Evolutionary conservation across 2,797 vertebrate species (phyloP).

Genomic region (Galagoides demidoff): DNA sequence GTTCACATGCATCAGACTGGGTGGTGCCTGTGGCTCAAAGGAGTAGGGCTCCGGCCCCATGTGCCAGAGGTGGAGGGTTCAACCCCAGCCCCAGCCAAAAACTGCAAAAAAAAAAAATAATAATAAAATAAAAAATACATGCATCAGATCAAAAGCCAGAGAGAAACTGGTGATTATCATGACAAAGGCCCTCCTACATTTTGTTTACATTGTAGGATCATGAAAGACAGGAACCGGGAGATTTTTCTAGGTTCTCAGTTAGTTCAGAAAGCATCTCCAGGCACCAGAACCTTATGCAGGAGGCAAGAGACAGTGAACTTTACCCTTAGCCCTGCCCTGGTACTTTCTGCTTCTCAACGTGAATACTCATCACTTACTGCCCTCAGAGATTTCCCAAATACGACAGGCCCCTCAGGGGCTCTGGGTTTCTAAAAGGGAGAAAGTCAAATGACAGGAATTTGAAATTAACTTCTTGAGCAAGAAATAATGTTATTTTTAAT

Average conservation of each 20-base stretch:
- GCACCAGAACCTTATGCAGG: background rate
- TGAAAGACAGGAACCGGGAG: background rate
- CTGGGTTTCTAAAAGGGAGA: background rate
- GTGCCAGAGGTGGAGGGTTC: too few species aligned
- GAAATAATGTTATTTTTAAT: conserved; percentile 1
- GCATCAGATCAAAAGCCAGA: background rate
- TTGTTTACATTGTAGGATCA: background rate
- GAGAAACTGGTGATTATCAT: background rate
- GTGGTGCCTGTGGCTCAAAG: too few species aligned
- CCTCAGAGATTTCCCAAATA: background rate
- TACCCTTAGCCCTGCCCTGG: background rate
- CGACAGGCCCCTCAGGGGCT: background rate
- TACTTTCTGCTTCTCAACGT: background rate
- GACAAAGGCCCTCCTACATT: background rate
- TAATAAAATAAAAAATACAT: too few species aligned
- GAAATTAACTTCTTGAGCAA: conserved; percentile 23
- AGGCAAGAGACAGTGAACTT: background rate
- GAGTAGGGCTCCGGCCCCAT: too few species aligned
- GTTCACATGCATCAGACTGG: background rate
- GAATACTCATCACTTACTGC: background rate
- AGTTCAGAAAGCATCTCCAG: background rate
- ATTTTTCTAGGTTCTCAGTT: background rate
- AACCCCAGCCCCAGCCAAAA: too few species aligned
- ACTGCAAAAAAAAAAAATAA: too few species aligned
- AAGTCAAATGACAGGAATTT: background rate